A percentile compares a stretch with the other conserved stretches of the same genome.
Evolutionary conservation across 1,140 invertebrate species (phyloP).

Genomic region (Papilio xuthus): DNA sequence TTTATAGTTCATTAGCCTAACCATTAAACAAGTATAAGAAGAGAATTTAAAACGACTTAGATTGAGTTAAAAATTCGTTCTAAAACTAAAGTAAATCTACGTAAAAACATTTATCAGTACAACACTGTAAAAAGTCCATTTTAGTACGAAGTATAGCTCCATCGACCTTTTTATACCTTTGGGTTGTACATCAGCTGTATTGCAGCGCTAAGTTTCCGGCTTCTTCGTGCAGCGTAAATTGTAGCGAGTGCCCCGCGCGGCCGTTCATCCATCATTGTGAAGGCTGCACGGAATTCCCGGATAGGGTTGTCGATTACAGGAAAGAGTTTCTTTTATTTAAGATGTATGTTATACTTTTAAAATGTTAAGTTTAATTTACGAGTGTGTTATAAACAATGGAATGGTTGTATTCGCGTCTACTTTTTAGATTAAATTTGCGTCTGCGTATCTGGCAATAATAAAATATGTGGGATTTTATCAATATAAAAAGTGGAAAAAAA

Average conservation of each 20-base stretch:
- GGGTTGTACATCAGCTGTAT: constrained; percentile 43
- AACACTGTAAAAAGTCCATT: constrained; percentile 19
- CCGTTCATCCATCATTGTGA: constrained; percentile 71
- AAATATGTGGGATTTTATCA: too few relatives aligned
- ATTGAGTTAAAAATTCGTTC: neutral
- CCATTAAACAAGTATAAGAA: neutral
- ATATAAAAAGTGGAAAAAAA: too few relatives aligned
- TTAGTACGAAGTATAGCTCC: neutral
- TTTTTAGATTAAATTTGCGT: too few relatives aligned
- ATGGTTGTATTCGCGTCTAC: too few relatives aligned
- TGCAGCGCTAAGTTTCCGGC: constrained; percentile 52
- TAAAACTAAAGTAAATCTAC: neutral
- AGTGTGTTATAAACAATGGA: neutral
- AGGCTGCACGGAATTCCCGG: constrained; percentile 38
- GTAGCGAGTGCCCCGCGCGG: constrained; percentile 45
- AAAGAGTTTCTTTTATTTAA: constrained; percentile 23
- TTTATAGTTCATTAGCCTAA: neutral
- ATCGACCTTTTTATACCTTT: constrained; percentile 16
- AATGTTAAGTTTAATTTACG: constrained; percentile 15
- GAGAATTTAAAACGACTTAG: neutral
- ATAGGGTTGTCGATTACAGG: constrained; percentile 25
- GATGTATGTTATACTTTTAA: constrained; percentile 7
- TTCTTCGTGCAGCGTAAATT: constrained; percentile 59
- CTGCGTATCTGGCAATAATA: too few relatives aligned
- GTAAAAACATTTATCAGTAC: neutral